A percentile compares a stretch with the other conserved stretches of the same genome.
These are phyloP conservation scores for Podabrus alpinus DNA, from an alignment of 2,888 invertebrate genomes.

Conservation along the genomic window DNA sequence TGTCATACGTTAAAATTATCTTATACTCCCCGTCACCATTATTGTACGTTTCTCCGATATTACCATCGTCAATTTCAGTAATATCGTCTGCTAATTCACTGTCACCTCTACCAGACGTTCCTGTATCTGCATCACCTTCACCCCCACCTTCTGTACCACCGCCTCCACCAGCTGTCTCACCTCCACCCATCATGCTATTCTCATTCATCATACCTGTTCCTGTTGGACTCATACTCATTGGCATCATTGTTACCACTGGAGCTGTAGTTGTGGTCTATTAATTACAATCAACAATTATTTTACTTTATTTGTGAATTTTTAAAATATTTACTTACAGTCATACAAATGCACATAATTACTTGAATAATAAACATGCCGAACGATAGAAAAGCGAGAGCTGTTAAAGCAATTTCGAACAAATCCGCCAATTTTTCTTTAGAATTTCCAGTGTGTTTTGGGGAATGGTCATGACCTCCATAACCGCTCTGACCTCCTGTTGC, in stretches of 20 bases:
- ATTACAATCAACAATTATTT: constrained; percentile 2
- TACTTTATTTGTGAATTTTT: neutral
- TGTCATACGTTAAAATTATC: constrained; percentile 14
- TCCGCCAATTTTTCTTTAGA: constrained; percentile 66
- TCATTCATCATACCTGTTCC: constrained; percentile 36
- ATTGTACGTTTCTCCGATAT: constrained; percentile 1
- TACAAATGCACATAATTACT: constrained; percentile 74
- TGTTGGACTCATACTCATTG: constrained; percentile 53
- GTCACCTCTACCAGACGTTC: constrained; percentile 13
- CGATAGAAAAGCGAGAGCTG: constrained; percentile 78
- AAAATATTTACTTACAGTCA: constrained; percentile 46
- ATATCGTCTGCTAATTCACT: constrained; percentile 11
- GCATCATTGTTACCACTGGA: constrained; percentile 53
- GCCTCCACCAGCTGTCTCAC: constrained; percentile 25
- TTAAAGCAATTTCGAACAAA: constrained; percentile 79
- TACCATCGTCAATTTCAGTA: constrained; percentile 14
- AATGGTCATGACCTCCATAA: constrained; percentile 36
- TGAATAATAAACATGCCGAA: constrained; percentile 82
- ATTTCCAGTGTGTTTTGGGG: constrained; percentile 49
- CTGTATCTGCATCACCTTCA: constrained; percentile 12
- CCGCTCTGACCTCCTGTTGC: constrained; percentile 7
- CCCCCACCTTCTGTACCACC: constrained; percentile 15
- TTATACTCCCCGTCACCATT: constrained; percentile 15
- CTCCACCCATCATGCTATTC: constrained; percentile 41
- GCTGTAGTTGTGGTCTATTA: constrained; percentile 38